Base-by-base conservation (phyloP, 2,113 vertebrate genomes). In the Anhinga anhinga region DNA sequence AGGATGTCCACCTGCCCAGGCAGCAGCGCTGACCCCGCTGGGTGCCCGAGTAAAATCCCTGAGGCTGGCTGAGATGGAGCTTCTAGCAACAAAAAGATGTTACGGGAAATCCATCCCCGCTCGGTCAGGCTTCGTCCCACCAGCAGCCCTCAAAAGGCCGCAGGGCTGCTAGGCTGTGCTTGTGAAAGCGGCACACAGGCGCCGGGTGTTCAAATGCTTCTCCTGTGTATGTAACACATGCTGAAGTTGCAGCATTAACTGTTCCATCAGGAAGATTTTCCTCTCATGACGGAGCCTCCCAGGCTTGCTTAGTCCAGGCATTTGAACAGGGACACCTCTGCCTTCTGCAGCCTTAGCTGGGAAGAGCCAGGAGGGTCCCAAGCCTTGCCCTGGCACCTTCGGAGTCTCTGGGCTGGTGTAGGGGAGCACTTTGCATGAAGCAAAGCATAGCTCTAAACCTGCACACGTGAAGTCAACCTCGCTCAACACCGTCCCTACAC, bases 401-500 rank as follows among this genome's bases (percentile, higher is more conserved):
- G 2, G 34, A 7, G 40, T 16, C 73, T 26, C 53, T 30, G 53
- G 53, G 38, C 14, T 8, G 27, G 40, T 2, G 59, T 2, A 47
- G 34, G 40, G 42, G n/a, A 49, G 71, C 5, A 0, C 71, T 25
- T 15, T 8, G 50, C n/a, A 27, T 16, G 19, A 15, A 59, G 7
- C 15, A 19, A 23, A 15, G 66, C 8, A 5, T 10, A 20, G 50
- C 69, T 52, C 69, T 12, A 5, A 40, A 27, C 59, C 30, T 21
- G 42, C 61, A 26, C 23, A 21, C 13, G 2, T 17, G 36, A 30
- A 44, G 29, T 4, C 34, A 34, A 4, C 45, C 32, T 15, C 27
- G 2, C 23, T 29, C 56, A 8, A 8, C 2, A 2, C 18, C 15
- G 2, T 11, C 27, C 32, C 55, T 17, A 4, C 20, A 7, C 42